Percentiles rank a stretch among this genome's conserved stretches.
Conservation (phyloP, 2,888 invertebrate species). For the Notodonta ziczac region DNA sequence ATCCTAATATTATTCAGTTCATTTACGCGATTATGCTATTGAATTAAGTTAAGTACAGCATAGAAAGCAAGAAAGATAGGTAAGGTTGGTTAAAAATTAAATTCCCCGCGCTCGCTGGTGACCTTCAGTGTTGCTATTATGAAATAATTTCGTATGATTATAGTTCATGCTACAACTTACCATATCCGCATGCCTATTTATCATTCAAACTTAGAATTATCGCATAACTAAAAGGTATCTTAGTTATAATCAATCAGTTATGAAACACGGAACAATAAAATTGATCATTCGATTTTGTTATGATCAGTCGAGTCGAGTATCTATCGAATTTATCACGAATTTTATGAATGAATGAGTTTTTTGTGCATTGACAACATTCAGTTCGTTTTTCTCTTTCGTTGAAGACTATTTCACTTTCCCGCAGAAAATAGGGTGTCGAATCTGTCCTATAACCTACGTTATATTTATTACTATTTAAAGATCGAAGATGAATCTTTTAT, state of each 20-base stretch:
- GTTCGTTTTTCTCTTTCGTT: slow-evolving; percentile 77
- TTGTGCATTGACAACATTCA: slow-evolving; percentile 70
- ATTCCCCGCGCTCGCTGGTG: too few relatives aligned
- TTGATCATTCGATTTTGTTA: slow-evolving; percentile 24
- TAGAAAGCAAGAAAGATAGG: too few relatives aligned
- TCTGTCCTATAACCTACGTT: slow-evolving; percentile 83
- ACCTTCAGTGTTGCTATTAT: too few relatives aligned
- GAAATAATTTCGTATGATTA: neutral
- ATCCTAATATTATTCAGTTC: too few relatives aligned
- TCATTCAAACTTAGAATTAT: neutral
- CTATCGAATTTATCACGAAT: slow-evolving; percentile 1
- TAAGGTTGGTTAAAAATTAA: too few relatives aligned
- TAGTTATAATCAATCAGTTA: too few relatives aligned
- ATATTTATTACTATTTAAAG: slow-evolving; percentile 82
- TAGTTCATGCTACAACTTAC: neutral
- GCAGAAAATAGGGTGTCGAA: slow-evolving; percentile 86
- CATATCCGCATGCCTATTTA: neutral
- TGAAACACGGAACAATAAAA: slow-evolving; percentile 17
- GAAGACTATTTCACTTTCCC: slow-evolving; percentile 82
- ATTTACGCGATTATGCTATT: too few relatives aligned
- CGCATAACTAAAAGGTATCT: too few relatives aligned
- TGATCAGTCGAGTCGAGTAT: too few relatives aligned
- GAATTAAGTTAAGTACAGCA: too few relatives aligned
- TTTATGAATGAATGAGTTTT: slow-evolving; percentile 56
- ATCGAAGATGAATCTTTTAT: slow-evolving; percentile 87